A percentile compares a stretch with the other conserved stretches of the same genome.
Evolutionary conservation across 1,140 invertebrate genomes (phyloP).

Genomic region (Ceratosolen fusciceps): DNA sequence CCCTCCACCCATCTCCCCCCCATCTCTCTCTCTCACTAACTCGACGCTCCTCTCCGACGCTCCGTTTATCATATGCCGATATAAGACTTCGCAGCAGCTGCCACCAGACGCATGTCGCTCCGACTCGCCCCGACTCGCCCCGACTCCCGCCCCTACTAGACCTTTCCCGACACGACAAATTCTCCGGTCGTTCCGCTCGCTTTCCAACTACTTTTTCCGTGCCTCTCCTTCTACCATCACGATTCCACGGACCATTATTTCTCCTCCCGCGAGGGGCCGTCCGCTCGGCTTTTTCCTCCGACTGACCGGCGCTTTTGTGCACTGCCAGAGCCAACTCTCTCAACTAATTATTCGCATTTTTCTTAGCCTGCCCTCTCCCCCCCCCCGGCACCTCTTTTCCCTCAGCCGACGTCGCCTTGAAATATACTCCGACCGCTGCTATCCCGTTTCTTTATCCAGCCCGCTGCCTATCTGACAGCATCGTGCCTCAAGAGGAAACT

Average conservation of each 20-base stretch:
- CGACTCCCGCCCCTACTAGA: neutral
- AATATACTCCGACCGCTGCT: neutral
- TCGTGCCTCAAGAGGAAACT: neutral
- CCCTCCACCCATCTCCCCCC: no score
- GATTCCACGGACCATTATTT: neutral
- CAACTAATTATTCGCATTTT: neutral
- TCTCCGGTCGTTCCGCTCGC: neutral
- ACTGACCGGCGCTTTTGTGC: neutral
- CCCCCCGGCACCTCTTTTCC: neutral
- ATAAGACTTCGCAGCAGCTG: neutral
- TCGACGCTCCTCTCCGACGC: neutral
- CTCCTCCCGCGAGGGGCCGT: neutral
- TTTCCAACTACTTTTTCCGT: neutral
- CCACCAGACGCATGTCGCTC: no score
- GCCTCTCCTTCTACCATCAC: neutral
- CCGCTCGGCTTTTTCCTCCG: neutral
- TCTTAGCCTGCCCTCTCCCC: neutral
- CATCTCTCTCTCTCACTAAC: neutral
- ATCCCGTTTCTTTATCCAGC: neutral
- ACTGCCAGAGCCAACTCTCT: neutral
- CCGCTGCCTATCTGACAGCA: neutral
- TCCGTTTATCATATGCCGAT: slow-evolving; percentile 1
- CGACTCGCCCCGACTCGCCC: neutral
- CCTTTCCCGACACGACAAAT: neutral
- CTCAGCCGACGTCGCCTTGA: neutral